Percentiles rank a stretch among this genome's conserved stretches.
phyloP scores from a whole-genome alignment of 2,888 invertebrate genomes.

The Bembecia ichneumoniformis region DNA sequence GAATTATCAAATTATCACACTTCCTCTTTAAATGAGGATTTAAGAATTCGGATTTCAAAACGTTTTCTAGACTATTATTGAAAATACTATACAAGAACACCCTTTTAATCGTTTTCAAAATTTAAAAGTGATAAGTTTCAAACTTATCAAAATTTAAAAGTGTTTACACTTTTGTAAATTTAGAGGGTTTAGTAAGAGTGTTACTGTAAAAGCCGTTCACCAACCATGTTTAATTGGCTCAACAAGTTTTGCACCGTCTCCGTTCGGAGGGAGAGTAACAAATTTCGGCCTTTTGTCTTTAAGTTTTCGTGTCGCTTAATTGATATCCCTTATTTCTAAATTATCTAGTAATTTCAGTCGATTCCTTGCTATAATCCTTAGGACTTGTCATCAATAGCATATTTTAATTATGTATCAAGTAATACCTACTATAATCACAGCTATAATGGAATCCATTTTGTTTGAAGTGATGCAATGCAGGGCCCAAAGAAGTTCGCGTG shows the following conservation, averaged over 20 bases:
- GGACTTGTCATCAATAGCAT: background rate
- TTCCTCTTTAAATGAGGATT: too few relatives aligned
- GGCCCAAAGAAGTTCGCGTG: conserved; percentile 36
- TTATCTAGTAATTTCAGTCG: background rate
- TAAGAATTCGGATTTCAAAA: too few relatives aligned
- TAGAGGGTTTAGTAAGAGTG: conserved; percentile 43
- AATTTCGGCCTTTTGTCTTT: conserved; percentile 6
- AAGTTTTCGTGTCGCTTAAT: too few relatives aligned
- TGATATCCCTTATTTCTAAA: background rate
- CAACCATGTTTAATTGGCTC: conserved; percentile 51
- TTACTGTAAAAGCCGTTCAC: conserved; percentile 60
- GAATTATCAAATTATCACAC: too few relatives aligned
- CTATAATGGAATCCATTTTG: background rate
- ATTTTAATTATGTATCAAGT: background rate
- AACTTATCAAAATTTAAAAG: too few relatives aligned
- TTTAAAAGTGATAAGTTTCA: too few relatives aligned
- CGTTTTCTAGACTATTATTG: too few relatives aligned
- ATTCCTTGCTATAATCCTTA: background rate
- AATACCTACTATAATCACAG: too few relatives aligned
- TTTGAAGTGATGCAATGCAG: conserved; percentile 52
- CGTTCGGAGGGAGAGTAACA: conserved; percentile 31
- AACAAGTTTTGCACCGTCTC: conserved; percentile 53
- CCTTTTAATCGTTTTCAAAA: too few relatives aligned
- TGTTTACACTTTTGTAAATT: too few relatives aligned
- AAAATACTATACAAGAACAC: too few relatives aligned